Evolutionary conservation across 2,888 invertebrate species (phyloP).

Genomic region (Pyralis farinalis): DNA sequence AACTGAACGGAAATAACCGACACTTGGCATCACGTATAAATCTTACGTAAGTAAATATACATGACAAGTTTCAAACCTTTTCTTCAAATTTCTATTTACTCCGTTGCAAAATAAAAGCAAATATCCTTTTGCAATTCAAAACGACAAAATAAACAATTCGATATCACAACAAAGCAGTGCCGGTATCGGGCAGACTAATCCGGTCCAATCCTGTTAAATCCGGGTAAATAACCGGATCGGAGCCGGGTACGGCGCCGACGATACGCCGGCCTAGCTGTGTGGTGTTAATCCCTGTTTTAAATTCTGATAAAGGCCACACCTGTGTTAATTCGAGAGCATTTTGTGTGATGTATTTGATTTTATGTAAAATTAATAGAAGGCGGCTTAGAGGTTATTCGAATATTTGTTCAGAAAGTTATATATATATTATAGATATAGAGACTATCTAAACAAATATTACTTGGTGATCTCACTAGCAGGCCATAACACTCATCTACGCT

Average conservation of each 20-base stretch:
- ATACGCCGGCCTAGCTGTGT: slow-evolving; percentile 57
- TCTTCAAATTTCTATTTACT: too few species aligned
- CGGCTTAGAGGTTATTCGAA: background rate
- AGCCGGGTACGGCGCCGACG: slow-evolving; percentile 47
- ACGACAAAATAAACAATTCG: slow-evolving; percentile 67
- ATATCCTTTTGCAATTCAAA: slow-evolving; percentile 57
- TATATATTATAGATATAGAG: too few species aligned
- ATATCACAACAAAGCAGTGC: slow-evolving; percentile 64
- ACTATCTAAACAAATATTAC: too few species aligned
- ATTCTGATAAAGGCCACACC: slow-evolving; percentile 71
- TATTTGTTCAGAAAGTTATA: too few species aligned
- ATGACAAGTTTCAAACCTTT: too few species aligned
- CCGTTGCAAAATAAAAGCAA: too few species aligned
- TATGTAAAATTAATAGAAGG: background rate
- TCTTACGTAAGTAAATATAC: too few species aligned
- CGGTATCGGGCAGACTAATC: slow-evolving; percentile 43
- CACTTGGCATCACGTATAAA: too few species aligned
- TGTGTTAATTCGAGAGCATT: slow-evolving; percentile 37
- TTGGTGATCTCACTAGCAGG: too few species aligned
- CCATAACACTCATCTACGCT: too few species aligned
- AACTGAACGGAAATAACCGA: too few species aligned
- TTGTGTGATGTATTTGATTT: slow-evolving; percentile 16
- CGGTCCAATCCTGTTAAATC: slow-evolving; percentile 49
- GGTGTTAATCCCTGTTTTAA: slow-evolving; percentile 77
- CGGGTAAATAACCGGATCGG: slow-evolving; percentile 48